Conservation (phyloP, 2,113 vertebrate species). For the Calyptomena viridis region DNA sequence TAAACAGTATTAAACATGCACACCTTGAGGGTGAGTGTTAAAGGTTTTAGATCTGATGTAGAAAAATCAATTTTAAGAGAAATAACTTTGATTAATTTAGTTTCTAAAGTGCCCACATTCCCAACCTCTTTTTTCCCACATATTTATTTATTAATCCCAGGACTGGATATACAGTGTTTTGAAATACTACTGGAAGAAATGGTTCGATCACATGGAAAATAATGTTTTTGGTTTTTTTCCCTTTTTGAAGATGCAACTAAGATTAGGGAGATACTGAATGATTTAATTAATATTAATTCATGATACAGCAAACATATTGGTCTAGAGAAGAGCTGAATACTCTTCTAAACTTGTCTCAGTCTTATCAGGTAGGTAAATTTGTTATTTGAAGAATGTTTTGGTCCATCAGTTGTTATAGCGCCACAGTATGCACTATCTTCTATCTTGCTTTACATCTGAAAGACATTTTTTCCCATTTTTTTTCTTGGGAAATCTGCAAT, state of each 20-base stretch:
- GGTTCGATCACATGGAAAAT: background rate
- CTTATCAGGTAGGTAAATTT: background rate
- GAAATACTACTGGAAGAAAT: background rate
- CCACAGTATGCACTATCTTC: background rate
- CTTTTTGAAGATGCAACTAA: background rate
- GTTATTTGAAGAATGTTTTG: background rate
- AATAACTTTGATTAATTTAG: fast-evolving
- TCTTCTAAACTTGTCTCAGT: background rate
- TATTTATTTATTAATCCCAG: background rate
- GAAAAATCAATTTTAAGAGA: background rate
- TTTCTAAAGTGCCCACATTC: background rate
- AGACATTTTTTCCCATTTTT: fast-evolving
- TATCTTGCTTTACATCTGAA: background rate
- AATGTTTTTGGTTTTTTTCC: background rate
- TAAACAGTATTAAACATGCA: background rate
- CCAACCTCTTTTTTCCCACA: fast-evolving
- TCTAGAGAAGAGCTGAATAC: background rate
- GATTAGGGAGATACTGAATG: background rate
- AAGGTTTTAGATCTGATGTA: background rate
- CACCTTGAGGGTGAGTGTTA: background rate
- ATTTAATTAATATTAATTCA: background rate
- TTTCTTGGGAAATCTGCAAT: background rate
- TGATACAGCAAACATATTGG: background rate
- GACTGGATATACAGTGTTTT: background rate
- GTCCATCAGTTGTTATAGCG: background rate